Evolutionary conservation across 2,797 vertebrate genomes (phyloP).

Genomic region (Crocidura indochinensis): DNA sequence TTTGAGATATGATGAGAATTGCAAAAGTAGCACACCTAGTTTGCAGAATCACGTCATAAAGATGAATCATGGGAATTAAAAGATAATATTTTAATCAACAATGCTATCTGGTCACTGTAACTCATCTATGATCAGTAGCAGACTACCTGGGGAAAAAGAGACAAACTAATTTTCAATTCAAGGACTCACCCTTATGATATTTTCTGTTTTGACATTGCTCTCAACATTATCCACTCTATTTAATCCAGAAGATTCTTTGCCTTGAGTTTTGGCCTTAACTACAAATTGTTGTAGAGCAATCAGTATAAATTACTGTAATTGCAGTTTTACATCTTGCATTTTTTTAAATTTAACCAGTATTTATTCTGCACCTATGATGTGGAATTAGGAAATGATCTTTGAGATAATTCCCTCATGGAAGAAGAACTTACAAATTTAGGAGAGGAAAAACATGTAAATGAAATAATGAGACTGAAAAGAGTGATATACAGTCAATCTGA

Average conservation of each 20-base stretch:
- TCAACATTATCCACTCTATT: not conserved
- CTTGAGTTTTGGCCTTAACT: slow-evolving; percentile 56
- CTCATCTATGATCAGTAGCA: slow-evolving; percentile 25
- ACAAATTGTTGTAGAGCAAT: slow-evolving; percentile 10
- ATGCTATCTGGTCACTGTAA: slow-evolving; percentile 30
- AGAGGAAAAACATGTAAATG: not conserved
- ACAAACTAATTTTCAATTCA: slow-evolving; percentile 70
- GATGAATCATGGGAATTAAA: slow-evolving; percentile 76
- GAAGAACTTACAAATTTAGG: not conserved
- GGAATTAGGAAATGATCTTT: not conserved
- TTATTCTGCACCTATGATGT: not conserved
- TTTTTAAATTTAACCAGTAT: slow-evolving; percentile 62
- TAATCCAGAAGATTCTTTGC: not conserved
- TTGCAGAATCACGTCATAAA: slow-evolving; percentile 60
- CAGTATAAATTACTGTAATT: not conserved
- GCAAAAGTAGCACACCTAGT: slow-evolving; percentile 52
- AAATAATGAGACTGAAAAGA: not conserved
- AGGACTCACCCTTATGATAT: slow-evolving; percentile 29
- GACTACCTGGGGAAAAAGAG: slow-evolving; percentile 53
- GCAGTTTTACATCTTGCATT: slow-evolving; percentile 21
- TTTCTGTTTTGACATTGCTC: slow-evolving; percentile 36
- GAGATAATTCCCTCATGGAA: not conserved
- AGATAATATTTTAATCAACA: slow-evolving; percentile 72
- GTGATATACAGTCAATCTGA: not conserved
- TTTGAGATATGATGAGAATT: slow-evolving; percentile 63